Conservation (phyloP, 1,140 invertebrate genomes). For the Trichomalopsis sarcophagae region DNA sequence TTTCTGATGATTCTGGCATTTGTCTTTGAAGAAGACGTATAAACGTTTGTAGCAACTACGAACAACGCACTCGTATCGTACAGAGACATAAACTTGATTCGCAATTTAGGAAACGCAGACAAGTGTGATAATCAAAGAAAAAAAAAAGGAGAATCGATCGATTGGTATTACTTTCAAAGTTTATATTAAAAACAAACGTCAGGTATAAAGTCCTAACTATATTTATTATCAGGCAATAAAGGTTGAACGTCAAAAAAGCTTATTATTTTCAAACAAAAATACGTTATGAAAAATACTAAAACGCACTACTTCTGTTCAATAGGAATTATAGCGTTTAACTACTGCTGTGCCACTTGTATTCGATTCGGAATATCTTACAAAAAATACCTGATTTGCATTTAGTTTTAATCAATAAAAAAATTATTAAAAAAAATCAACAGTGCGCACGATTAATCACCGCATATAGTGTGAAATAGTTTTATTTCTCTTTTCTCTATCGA, state of each 20-base stretch:
- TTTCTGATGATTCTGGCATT: slow-evolving; percentile 8
- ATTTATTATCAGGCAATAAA: slow-evolving; percentile 39
- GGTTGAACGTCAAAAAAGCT: slow-evolving; percentile 37
- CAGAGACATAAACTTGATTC: slow-evolving; percentile 27
- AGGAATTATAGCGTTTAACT: slow-evolving; percentile 24
- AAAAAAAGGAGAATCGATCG: slow-evolving; percentile 18
- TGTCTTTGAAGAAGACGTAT: slow-evolving; percentile 17
- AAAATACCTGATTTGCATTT: slow-evolving; percentile 30
- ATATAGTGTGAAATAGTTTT: slow-evolving; percentile 24
- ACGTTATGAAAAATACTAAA: slow-evolving; percentile 12
- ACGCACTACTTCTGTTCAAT: slow-evolving; percentile 20
- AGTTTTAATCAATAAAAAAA: background rate
- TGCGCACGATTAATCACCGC: slow-evolving; percentile 16
- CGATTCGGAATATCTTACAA: slow-evolving; percentile 27
- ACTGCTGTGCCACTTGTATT: slow-evolving; percentile 17
- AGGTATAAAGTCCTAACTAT: slow-evolving; percentile 15
- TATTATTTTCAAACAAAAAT: slow-evolving; percentile 15
- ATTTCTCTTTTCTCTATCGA: slow-evolving; percentile 27
- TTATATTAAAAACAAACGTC: slow-evolving; percentile 26
- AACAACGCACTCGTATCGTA: slow-evolving; percentile 19
- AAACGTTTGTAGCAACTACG: slow-evolving; percentile 31
- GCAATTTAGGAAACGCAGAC: slow-evolving; percentile 41
- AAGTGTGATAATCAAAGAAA: slow-evolving; percentile 35
- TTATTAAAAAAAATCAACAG: background rate
- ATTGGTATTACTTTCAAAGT: slow-evolving; percentile 11